phyloP scores from a whole-genome alignment of 2,888 invertebrate species.

The Oligia latruncula region DNA sequence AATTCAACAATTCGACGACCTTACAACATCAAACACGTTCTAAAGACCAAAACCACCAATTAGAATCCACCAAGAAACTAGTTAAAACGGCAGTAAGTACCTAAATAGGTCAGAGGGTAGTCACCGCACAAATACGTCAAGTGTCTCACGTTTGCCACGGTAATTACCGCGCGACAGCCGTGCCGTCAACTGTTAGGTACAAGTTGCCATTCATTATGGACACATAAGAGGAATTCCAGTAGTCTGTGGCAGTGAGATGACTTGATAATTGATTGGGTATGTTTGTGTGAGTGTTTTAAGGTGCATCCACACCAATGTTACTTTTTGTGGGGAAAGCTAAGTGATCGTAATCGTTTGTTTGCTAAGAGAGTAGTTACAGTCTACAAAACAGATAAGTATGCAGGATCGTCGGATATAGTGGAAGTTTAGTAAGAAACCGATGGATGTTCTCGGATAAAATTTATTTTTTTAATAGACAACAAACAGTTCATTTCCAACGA shows the following conservation, averaged over 20 bases:
- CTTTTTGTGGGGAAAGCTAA: not conserved
- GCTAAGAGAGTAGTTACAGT: not conserved
- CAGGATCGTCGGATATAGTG: no score
- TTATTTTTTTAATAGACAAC: no score
- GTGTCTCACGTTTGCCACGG: conserved; percentile 14
- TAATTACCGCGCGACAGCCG: conserved; percentile 31
- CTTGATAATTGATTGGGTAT: conserved; percentile 3
- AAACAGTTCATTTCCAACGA: no score
- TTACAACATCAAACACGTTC: not conserved
- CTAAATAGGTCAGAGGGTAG: conserved; percentile 23
- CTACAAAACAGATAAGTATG: no score
- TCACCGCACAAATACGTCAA: conserved; percentile 47
- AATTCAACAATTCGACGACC: not conserved
- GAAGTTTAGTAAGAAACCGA: no score
- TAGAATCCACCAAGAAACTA: conserved; percentile 4
- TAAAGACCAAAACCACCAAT: conserved; percentile 20
- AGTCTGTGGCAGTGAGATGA: not conserved
- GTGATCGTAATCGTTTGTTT: not conserved
- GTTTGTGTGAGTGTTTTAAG: not conserved
- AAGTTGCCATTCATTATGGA: conserved; percentile 33
- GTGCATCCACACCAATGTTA: not conserved
- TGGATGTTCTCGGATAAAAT: no score
- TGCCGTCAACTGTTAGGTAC: conserved; percentile 18
- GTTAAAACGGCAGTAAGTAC: conserved; percentile 16
- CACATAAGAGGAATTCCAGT: conserved; percentile 28